These are phyloP conservation scores for Loripinus fragilis DNA, from an alignment of 2,888 invertebrate species.

Conservation along the genomic window DNA sequence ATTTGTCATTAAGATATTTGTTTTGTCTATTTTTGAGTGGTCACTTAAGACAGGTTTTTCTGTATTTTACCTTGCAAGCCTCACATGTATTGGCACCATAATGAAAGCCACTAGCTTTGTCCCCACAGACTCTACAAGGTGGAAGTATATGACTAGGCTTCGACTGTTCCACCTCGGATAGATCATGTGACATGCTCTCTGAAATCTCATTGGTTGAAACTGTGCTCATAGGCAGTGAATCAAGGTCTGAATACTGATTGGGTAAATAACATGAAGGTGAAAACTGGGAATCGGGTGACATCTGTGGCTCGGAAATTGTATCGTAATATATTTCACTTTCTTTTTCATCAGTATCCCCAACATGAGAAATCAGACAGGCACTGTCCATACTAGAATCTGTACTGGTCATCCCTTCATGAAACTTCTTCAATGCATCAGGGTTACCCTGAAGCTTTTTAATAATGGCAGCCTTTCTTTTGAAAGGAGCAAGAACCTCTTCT, in stretches of 20 bases:
- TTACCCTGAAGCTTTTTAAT: not conserved
- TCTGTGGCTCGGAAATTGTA: not conserved
- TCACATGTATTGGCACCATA: constrained; percentile 78
- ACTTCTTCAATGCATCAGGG: not conserved
- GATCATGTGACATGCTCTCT: not conserved
- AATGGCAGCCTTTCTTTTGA: constrained; percentile 4
- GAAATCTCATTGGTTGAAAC: not conserved
- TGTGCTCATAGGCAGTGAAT: not conserved
- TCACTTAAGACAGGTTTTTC: too few relatives aligned
- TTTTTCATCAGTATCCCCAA: not conserved
- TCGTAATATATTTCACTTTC: not conserved
- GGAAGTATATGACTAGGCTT: constrained; percentile 56
- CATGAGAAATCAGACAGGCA: not conserved
- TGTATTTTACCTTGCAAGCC: constrained; percentile 79
- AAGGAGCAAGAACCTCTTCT: not conserved
- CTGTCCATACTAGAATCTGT: not conserved
- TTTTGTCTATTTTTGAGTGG: too few relatives aligned
- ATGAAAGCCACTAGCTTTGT: constrained; percentile 76
- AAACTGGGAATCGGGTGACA: constrained; percentile 9
- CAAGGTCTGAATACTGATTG: not conserved
- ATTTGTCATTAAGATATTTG: too few relatives aligned
- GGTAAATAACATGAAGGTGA: not conserved
- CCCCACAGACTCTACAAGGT: constrained; percentile 75
- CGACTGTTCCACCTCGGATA: not conserved
- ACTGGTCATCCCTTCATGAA: not conserved